These are phyloP conservation scores for Drosophila phalerata DNA, from an alignment of 2,888 invertebrate genomes.

Conservation along the genomic window DNA sequence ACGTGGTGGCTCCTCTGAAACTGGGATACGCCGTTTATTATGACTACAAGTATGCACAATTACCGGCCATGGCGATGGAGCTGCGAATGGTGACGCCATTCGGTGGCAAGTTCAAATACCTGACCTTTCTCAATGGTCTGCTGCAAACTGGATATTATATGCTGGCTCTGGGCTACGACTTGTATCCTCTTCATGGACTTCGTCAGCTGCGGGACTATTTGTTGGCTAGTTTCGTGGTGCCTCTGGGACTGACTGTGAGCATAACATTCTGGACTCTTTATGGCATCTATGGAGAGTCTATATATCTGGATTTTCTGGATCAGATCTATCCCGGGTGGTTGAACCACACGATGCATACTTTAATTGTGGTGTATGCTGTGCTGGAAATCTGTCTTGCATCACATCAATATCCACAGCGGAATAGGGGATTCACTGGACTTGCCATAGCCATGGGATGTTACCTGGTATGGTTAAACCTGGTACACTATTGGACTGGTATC, in stretches of 20 bases:
- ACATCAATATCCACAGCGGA: slow-evolving; percentile 49
- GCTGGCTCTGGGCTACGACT: slow-evolving; percentile 46
- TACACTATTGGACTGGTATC: slow-evolving; percentile 25
- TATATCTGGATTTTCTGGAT: slow-evolving; percentile 43
- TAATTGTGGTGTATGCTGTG: slow-evolving; percentile 34
- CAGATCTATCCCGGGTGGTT: slow-evolving; percentile 54
- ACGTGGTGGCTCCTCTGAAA: slow-evolving; percentile 36
- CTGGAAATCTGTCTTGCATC: slow-evolving; percentile 25
- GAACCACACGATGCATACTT: slow-evolving; percentile 54
- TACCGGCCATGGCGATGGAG: slow-evolving; percentile 44
- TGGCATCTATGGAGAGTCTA: slow-evolving; percentile 20
- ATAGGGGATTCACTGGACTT: slow-evolving; percentile 19
- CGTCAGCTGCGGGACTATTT: slow-evolving; percentile 34
- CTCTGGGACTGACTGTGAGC: slow-evolving; percentile 44
- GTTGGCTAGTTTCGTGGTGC: slow-evolving; percentile 45
- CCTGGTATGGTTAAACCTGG: slow-evolving; percentile 40
- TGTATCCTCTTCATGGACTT: slow-evolving; percentile 11
- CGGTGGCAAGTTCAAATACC: slow-evolving; percentile 66
- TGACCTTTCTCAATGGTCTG: slow-evolving; percentile 53
- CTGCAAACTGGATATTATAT: slow-evolving; percentile 47
- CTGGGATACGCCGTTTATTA: slow-evolving; percentile 53
- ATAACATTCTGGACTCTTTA: slow-evolving; percentile 58
- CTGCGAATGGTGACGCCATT: slow-evolving; percentile 38
- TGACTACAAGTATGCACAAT: slow-evolving; percentile 29
- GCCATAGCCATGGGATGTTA: slow-evolving; percentile 35